Evolutionary conservation across 2,113 vertebrate species (phyloP), one percentile per base, ranked within the genome.

Genomic region (Brachionichthys hirsutus): DNA sequence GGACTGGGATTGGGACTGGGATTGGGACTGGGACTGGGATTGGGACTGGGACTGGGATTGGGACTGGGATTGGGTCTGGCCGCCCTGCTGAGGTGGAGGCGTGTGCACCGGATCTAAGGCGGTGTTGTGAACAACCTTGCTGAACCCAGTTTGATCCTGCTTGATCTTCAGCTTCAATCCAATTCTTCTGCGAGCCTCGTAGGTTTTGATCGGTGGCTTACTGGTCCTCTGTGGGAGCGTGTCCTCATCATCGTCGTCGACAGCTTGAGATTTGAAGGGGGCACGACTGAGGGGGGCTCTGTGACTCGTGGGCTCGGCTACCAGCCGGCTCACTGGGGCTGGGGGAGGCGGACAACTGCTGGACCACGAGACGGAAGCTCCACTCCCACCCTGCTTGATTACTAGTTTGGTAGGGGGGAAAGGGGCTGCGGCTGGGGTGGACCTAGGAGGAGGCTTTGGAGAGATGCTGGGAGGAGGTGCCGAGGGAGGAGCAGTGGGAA

Each of bases 141-240:
- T 94, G 52, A 95, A 90, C 0, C 95, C 95, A 0, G 95, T 94
- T 48, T 89, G 88, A 74, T 97, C 95, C 78, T 98, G 95, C 60
- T 97, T 98, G 89, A 98, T 98, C 87, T 98, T 97, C 9, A 98
- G 82, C 81, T 98, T 98, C 56, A 97, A 86, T 13, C 95, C 94
- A 0, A 97, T 96, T 20, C 95, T 90, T 50, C 94, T 92, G 0
- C 95, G 93, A 0, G 95, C 95, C 84, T 96, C 95, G 3, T 98
- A 97, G 4, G 95, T 97, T 77, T 98, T 98, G 45, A 96, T 96
- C 6, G 95, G 95, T 0, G 94, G 95, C 7, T 92, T 94, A 85
- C 92, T 95, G 70, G 85, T 90, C 46, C 94, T 83, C 13, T 95
- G 93, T 0, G 93, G 94, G 45, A 96, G 82, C 0, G 93, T 89